Percentiles rank a stretch among this genome's conserved stretches.
Conservation (phyloP, 2,113 vertebrate species). For the Serranochromis macrocephalus region DNA sequence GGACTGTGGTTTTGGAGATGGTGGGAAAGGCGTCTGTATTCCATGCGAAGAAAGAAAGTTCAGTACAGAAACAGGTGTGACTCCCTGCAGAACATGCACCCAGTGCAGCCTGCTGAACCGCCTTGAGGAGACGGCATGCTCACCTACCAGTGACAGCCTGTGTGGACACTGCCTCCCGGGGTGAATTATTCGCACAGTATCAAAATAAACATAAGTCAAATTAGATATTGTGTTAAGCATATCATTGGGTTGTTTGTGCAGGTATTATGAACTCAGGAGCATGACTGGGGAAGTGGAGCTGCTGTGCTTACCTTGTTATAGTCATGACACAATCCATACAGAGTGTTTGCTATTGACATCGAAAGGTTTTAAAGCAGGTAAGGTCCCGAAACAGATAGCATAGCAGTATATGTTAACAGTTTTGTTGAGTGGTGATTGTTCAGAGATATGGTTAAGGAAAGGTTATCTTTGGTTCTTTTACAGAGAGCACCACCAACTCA, state of each 20-base stretch:
- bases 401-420: background rate
- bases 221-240: background rate
- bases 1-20: slow-evolving; percentile 61
- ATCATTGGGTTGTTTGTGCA: background rate
- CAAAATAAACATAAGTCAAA: background rate
- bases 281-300: slow-evolving; percentile 39
- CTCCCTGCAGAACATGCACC: slow-evolving; percentile 54
- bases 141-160: background rate
- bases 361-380: slow-evolving; percentile 4
- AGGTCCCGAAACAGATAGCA: background rate
- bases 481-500: background rate
- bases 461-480: background rate
- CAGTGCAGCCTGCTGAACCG: slow-evolving; percentile 51
- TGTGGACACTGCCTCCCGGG: slow-evolving; percentile 40
- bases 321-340: background rate
- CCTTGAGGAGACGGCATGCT: slow-evolving; percentile 8
- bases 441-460: background rate
- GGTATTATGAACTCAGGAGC: slow-evolving; percentile 54
- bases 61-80: slow-evolving; percentile 25
- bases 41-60: slow-evolving; percentile 32
- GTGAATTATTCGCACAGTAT: background rate
- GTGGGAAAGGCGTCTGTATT: slow-evolving; percentile 33
- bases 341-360: slow-evolving; percentile 26
- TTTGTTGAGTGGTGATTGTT: background rate
- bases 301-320: slow-evolving; percentile 42